Conservation (phyloP, 2,888 invertebrate species). For the Elmis aenea region DNA sequence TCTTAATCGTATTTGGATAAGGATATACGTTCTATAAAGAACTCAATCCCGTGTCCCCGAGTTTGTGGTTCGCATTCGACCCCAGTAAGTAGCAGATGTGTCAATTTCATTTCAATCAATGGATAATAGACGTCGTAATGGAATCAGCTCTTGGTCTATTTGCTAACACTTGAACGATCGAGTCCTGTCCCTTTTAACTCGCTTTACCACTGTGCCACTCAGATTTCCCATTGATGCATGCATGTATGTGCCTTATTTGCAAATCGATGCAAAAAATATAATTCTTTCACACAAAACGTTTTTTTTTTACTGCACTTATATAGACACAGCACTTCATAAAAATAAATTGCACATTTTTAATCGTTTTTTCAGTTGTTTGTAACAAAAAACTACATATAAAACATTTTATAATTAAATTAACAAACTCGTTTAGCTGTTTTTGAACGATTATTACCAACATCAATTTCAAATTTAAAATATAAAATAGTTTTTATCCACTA, state of each 20-base stretch:
- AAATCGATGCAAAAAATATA: background rate
- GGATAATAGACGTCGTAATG: constrained; percentile 48
- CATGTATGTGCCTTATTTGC: background rate
- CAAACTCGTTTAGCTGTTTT: no score
- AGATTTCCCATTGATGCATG: constrained; percentile 12
- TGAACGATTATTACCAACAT: no score
- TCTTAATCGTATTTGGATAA: constrained; percentile 35
- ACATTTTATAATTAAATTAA: no score
- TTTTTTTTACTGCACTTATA: no score
- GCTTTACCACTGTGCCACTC: constrained; percentile 22
- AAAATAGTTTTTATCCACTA: no score
- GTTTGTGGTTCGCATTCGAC: constrained; percentile 21
- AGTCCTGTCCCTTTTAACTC: constrained; percentile 30
- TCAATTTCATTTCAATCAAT: constrained; percentile 50
- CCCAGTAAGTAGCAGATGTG: constrained; percentile 48
- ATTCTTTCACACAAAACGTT: no score
- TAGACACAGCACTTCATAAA: no score
- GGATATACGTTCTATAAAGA: constrained; percentile 21
- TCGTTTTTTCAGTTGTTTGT: no score
- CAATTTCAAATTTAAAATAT: no score
- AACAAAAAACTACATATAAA: no score
- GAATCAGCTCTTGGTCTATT: constrained; percentile 50
- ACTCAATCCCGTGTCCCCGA: constrained; percentile 14
- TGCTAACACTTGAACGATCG: constrained; percentile 42
- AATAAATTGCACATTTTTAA: no score